Evolutionary conservation across 2,888 invertebrate genomes (phyloP).

Genomic region (Gastrophysa polygoni): DNA sequence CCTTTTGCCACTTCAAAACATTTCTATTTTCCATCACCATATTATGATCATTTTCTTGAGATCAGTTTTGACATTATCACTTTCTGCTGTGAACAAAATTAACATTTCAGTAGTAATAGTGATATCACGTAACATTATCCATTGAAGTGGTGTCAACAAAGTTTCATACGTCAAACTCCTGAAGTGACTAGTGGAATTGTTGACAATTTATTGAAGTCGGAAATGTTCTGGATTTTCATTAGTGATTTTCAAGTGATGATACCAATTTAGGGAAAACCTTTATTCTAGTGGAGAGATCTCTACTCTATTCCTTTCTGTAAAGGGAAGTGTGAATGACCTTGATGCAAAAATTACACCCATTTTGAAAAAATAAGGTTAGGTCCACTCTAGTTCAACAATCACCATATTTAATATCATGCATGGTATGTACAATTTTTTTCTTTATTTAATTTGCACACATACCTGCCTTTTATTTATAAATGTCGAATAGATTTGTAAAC

Average conservation of each 20-base stretch:
- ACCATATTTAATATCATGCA: constrained; percentile 56
- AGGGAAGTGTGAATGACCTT: constrained; percentile 53
- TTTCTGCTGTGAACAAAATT: constrained; percentile 9
- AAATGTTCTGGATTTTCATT: constrained; percentile 5
- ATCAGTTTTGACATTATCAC: constrained; percentile 9
- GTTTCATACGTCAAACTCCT: constrained; percentile 40
- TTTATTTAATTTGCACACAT: constrained; percentile 35
- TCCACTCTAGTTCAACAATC: constrained; percentile 54
- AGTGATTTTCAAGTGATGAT: constrained; percentile 15
- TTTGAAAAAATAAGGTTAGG: constrained; percentile 57
- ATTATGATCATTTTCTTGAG: no score
- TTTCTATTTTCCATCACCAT: no score
- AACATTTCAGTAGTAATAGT: constrained; percentile 31
- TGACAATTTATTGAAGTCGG: constrained; percentile 32
- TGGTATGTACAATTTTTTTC: constrained; percentile 52
- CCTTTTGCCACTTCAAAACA: constrained; percentile 32
- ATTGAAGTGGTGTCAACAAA: constrained; percentile 40
- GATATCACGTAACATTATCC: constrained; percentile 41
- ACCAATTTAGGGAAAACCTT: constrained; percentile 1
- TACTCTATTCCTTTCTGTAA: constrained; percentile 23
- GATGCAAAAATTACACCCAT: constrained; percentile 58
- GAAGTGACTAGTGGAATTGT: constrained; percentile 40
- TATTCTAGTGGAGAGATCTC: constrained; percentile 9
- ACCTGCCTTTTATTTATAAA: constrained; percentile 28
- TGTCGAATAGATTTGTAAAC: constrained; percentile 10